phyloP scores from a whole-genome alignment of 2,888 invertebrate species.

The Platycheirus rosarum region DNA sequence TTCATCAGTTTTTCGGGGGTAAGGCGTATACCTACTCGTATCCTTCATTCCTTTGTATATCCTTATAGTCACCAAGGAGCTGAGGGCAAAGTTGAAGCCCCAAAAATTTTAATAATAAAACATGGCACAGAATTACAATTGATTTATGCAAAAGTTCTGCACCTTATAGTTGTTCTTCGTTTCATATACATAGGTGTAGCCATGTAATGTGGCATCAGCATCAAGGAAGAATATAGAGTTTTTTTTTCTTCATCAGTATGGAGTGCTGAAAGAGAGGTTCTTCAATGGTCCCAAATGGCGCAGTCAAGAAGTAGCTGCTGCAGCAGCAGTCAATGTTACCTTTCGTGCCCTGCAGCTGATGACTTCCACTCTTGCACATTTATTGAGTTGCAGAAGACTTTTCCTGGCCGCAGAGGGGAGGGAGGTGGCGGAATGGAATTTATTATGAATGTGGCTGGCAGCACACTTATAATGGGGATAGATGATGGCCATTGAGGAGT shows the following conservation, averaged over 20 bases:
- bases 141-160: slow-evolving; percentile 74
- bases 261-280: slow-evolving; percentile 21
- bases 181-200: slow-evolving; percentile 14
- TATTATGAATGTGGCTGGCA: slow-evolving; percentile 73
- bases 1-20: slow-evolving; percentile 33
- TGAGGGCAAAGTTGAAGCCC: slow-evolving; percentile 64
- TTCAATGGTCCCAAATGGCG: slow-evolving; percentile 46
- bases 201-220: not conserved
- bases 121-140: slow-evolving; percentile 74
- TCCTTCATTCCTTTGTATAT: too few species aligned
- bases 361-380: slow-evolving; percentile 72
- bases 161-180: slow-evolving; percentile 58
- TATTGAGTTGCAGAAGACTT: slow-evolving; percentile 60
- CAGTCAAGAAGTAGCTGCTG: slow-evolving; percentile 42
- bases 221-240: slow-evolving; percentile 8
- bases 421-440: slow-evolving; percentile 60
- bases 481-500: slow-evolving; percentile 66
- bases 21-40: not conserved
- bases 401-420: slow-evolving; percentile 10
- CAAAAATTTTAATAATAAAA: slow-evolving; percentile 73
- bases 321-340: slow-evolving; percentile 66
- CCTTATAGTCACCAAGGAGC: slow-evolving; percentile 19
- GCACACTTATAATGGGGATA: slow-evolving; percentile 65
- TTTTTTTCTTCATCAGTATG: not conserved
- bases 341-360: slow-evolving; percentile 72